phyloP scores from a whole-genome alignment of 2,888 invertebrate species.

The Elmis aenea region DNA sequence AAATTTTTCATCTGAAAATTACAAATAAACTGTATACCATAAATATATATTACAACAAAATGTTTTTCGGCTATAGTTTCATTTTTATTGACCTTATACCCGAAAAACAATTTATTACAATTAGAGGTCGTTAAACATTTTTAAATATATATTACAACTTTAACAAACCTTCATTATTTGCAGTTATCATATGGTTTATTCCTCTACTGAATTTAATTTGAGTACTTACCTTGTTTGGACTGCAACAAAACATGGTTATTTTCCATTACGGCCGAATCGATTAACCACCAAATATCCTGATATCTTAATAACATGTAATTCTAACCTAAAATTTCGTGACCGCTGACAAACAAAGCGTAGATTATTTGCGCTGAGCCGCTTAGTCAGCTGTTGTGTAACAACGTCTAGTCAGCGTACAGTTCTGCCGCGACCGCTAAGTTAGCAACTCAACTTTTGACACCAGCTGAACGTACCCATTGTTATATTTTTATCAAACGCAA shows the following conservation, averaged over 20 bases:
- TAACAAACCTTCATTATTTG: conserved; percentile 3
- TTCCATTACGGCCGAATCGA: conserved; percentile 3
- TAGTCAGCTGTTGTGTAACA: background rate
- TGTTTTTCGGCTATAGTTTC: no score
- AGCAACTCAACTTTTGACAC: no score
- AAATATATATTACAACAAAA: no score
- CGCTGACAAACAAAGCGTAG: conserved; percentile 2
- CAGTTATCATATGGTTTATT: background rate
- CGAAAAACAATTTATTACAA: no score
- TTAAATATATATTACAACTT: background rate
- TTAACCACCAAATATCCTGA: conserved; percentile 1
- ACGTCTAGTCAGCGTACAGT: conserved; percentile 1
- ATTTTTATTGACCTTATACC: no score
- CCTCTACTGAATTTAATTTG: background rate
- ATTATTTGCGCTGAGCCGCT: background rate
- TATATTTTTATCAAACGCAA: conserved; percentile 22
- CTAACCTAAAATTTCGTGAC: conserved; percentile 2
- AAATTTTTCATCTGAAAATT: conserved; percentile 4
- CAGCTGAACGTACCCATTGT: conserved; percentile 1
- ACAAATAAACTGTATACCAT: no score
- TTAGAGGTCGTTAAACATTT: background rate
- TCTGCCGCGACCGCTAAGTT: conserved; percentile 1
- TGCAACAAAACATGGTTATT: background rate
- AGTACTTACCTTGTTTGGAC: conserved; percentile 1
- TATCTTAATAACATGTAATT: background rate